Conservation (phyloP, 2,113 vertebrate species). For the Prolemur simus region DNA sequence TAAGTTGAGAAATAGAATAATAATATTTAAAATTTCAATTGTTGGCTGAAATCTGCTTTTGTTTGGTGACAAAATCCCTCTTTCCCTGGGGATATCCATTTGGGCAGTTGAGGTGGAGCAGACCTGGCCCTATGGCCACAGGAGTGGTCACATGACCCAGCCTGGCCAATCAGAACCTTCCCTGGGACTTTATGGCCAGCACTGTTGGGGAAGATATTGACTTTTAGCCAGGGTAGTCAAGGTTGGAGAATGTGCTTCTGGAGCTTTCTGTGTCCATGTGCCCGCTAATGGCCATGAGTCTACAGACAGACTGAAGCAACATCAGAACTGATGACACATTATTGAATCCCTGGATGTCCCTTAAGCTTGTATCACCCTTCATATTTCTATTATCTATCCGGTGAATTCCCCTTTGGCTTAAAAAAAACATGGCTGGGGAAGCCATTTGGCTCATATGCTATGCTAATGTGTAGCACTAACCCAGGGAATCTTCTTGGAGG, state of each 20-base stretch:
- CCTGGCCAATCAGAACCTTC: background rate
- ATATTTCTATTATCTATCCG: background rate
- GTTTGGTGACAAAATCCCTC: background rate
- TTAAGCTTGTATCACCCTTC: background rate
- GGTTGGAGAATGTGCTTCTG: background rate
- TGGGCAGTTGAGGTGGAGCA: background rate
- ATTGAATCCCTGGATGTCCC: background rate
- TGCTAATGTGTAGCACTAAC: background rate
- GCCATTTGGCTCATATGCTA: background rate
- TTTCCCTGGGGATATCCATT: background rate
- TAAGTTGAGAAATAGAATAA: background rate
- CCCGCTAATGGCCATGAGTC: background rate
- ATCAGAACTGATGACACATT: background rate
- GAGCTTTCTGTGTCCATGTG: background rate
- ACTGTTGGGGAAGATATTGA: background rate
- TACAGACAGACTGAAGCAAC: background rate
- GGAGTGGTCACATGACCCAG: background rate
- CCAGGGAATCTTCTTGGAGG: background rate
- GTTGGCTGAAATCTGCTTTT: background rate
- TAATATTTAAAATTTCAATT: background rate
- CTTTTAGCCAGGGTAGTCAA: too few relatives aligned
- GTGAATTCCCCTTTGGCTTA: background rate
- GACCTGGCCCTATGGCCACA: accelerated
- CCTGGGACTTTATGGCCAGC: background rate
- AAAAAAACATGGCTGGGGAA: background rate